Conservation (phyloP, 2,888 invertebrate genomes). For the Aporophyla nigra region DNA sequence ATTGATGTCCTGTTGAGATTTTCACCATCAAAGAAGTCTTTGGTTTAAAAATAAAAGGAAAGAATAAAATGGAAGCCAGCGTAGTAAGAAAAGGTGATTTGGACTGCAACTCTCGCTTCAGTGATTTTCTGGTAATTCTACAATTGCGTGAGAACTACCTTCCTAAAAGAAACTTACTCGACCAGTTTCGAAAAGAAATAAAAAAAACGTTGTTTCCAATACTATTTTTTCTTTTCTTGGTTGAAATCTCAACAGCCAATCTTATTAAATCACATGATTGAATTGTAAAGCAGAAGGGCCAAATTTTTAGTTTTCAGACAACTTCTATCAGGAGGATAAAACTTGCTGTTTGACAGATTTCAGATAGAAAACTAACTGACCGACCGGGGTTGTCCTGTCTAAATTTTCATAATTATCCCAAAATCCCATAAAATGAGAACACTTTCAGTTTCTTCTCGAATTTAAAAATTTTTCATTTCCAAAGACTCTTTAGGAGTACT, state of each 20-base stretch:
- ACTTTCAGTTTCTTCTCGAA: too few species aligned
- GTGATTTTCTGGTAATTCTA: slow-evolving; percentile 9
- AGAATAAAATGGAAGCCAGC: neutral
- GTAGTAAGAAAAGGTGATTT: neutral
- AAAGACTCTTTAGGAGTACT: too few species aligned
- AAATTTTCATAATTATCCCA: too few species aligned
- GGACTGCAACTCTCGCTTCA: neutral
- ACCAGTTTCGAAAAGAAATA: too few species aligned
- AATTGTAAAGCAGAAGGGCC: neutral
- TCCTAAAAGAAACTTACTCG: neutral
- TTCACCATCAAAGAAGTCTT: neutral
- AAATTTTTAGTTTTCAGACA: neutral
- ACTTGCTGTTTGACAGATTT: neutral
- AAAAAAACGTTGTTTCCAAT: too few species aligned
- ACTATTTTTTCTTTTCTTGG: neutral
- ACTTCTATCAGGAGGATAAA: too few species aligned
- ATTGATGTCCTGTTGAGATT: neutral
- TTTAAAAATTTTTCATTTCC: too few species aligned
- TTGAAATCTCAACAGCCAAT: neutral
- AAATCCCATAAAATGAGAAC: too few species aligned
- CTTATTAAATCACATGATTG: neutral
- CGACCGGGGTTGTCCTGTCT: too few species aligned
- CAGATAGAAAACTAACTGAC: neutral
- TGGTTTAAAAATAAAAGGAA: neutral
- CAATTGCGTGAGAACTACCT: neutral